Evolutionary conservation across 1,140 invertebrate species (phyloP).

Genomic region (Tetragnatha versicolor): DNA sequence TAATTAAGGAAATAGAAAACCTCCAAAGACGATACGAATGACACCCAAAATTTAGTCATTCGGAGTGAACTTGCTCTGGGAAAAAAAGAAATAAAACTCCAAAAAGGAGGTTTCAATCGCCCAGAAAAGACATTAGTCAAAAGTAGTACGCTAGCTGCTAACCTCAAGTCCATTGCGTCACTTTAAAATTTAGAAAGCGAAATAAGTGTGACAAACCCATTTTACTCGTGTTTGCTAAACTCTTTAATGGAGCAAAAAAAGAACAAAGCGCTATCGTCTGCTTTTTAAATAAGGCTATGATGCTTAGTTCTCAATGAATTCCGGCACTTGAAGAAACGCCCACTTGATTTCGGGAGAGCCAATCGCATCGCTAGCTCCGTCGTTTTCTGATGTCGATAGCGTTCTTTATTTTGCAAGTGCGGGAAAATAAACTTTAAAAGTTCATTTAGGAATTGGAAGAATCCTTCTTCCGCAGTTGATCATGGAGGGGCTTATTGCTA

Average conservation of each 20-base stretch:
- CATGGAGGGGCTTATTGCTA: constrained; percentile 8
- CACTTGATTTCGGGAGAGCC: constrained; percentile 25
- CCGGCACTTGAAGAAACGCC: constrained; percentile 47
- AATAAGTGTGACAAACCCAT: constrained; percentile 37
- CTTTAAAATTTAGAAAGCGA: constrained; percentile 1
- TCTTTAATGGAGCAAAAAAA: constrained; percentile 5
- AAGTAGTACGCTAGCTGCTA: no score
- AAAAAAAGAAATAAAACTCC: no score
- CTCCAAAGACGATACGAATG: no score
- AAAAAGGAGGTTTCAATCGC: no score
- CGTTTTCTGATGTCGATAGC: constrained; percentile 27
- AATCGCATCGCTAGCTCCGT: constrained; percentile 5
- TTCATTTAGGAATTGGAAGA: constrained; percentile 5
- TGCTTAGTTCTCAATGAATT: constrained; percentile 40
- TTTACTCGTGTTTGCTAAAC: constrained; percentile 26
- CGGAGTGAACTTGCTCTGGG: no score
- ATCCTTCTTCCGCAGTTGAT: neutral
- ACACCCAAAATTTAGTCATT: no score
- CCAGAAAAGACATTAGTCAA: no score
- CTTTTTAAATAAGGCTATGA: constrained; percentile 39
- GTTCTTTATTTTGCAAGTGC: constrained; percentile 2
- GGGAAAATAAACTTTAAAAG: constrained; percentile 22
- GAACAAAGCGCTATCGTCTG: constrained; percentile 16
- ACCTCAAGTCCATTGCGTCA: constrained; percentile 27
- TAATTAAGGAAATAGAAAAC: no score